phyloP scores from a whole-genome alignment of 2,113 vertebrate genomes.

The Corvus cornix region DNA sequence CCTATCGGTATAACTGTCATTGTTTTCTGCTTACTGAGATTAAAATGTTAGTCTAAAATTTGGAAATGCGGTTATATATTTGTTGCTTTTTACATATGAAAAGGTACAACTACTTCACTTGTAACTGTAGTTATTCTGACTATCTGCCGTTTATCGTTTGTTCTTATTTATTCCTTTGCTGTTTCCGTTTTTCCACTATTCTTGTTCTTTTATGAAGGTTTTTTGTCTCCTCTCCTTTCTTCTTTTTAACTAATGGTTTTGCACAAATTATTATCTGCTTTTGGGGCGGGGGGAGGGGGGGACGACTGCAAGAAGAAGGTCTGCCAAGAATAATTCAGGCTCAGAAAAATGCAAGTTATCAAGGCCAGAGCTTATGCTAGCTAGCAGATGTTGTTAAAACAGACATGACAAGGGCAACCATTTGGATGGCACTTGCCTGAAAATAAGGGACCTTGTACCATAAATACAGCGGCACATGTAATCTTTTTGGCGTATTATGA shows the following conservation, averaged over 20 bases:
- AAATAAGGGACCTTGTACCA: not conserved
- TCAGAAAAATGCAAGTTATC: not conserved
- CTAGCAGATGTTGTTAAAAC: conserved; percentile 4
- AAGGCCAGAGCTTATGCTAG: conserved; percentile 1
- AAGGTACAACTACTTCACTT: not conserved
- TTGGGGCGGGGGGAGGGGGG: not conserved
- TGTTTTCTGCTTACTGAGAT: not conserved
- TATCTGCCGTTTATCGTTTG: not conserved
- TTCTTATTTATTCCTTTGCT: not conserved
- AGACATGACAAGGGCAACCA: not conserved
- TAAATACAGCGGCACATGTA: not conserved
- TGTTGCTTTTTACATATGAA: not conserved
- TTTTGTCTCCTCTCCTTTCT: not conserved
- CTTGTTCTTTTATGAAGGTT: not conserved
- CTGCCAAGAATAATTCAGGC: not conserved
- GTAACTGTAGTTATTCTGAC: not conserved
- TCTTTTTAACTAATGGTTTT: not conserved
- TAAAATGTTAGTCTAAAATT: not conserved
- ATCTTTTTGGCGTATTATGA: not conserved
- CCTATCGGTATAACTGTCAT: not conserved
- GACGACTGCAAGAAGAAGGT: not conserved
- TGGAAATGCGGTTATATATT: not conserved
- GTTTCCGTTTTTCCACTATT: not conserved
- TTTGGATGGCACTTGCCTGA: not conserved
- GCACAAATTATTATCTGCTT: not conserved